Conservation (phyloP, 2,797 vertebrate species). For the Halcyon leucocephala region DNA sequence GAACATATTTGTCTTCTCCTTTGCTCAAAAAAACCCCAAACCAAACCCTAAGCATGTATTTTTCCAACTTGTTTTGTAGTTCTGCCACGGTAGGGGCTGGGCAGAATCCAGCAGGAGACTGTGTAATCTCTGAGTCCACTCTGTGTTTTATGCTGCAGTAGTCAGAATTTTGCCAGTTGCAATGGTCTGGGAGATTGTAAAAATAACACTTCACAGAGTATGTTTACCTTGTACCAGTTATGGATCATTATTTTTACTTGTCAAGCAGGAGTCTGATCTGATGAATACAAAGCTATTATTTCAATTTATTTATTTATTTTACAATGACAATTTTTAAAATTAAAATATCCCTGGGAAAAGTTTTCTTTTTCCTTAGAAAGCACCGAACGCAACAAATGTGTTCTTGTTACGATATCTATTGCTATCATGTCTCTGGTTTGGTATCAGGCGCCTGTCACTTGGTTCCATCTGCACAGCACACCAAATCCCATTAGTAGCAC, state of each 20-base stretch:
- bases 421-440: neutral
- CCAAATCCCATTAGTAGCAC: constrained; percentile 41
- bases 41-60: neutral
- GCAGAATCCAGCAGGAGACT: neutral
- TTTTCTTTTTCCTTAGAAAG: constrained; percentile 38
- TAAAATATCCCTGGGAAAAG: constrained; percentile 7
- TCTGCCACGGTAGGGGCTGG: constrained; percentile 9
- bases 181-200: neutral
- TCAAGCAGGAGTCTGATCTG: neutral
- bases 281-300: neutral
- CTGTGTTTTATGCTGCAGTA: neutral
- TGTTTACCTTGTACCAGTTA: neutral
- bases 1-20: constrained; percentile 57
- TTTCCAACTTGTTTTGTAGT: constrained; percentile 54
- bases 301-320: neutral
- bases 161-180: neutral
- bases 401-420: neutral
- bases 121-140: constrained; percentile 28
- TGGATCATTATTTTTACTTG: neutral
- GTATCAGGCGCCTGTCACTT: neutral
- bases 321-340: neutral
- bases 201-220: neutral
- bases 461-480: neutral
- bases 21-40: neutral
- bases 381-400: neutral